These are phyloP conservation scores for Copidosoma floridanum DNA, from an alignment of 1,140 invertebrate genomes.

Conservation along the genomic window DNA sequence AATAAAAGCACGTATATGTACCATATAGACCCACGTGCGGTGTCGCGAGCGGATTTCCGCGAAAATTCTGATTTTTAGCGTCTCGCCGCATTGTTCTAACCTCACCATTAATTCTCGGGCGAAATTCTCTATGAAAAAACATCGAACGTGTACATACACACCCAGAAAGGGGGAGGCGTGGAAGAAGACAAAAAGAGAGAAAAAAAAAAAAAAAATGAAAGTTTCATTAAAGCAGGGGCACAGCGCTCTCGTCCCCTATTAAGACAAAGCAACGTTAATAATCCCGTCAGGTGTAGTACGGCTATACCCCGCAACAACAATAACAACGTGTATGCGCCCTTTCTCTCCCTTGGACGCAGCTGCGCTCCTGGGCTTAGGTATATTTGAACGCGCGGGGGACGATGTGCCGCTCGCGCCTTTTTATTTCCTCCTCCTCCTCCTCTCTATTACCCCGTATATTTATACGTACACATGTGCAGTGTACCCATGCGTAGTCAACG, in stretches of 20 bases:
- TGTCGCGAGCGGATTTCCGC: no score
- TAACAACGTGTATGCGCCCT: no score
- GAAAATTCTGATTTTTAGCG: constrained; percentile 17
- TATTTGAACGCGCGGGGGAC: background rate
- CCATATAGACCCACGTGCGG: no score
- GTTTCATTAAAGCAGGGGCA: constrained; percentile 18
- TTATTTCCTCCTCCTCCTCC: background rate
- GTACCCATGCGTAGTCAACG: no score
- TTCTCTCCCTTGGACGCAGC: constrained; percentile 1
- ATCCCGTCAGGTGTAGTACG: background rate
- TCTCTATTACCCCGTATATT: background rate
- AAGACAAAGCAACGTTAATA: constrained; percentile 27
- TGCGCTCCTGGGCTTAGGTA: background rate
- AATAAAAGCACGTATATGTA: constrained; percentile 5
- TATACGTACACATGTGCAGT: no score
- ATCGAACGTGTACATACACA: background rate
- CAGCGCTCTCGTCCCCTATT: constrained; percentile 7
- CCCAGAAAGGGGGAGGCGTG: background rate
- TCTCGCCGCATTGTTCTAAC: constrained; percentile 13
- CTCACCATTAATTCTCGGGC: constrained; percentile 12
- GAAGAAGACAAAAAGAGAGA: background rate
- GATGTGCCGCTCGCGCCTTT: background rate
- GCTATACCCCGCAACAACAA: no score
- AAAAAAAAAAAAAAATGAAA: constrained; percentile 11
- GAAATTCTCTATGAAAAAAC: constrained; percentile 13